These are phyloP conservation scores for Stenichneumon culpator DNA, from an alignment of 2,888 invertebrate genomes.

Conservation along the genomic window DNA sequence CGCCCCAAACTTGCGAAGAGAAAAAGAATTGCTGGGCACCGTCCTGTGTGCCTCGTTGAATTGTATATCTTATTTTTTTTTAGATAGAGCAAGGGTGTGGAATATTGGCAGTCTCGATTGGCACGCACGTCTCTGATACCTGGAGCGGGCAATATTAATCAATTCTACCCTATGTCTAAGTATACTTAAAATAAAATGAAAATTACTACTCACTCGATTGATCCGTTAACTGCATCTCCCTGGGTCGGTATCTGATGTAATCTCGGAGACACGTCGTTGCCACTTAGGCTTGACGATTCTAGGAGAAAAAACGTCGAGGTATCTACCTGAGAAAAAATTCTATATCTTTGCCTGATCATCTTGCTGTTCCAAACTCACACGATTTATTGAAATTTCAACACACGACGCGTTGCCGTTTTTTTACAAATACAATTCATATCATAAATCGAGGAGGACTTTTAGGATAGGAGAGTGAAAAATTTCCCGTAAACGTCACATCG, in stretches of 20 bases:
- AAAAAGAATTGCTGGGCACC: conserved; percentile 5
- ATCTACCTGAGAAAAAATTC: not conserved
- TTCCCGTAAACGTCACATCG: conserved; percentile 13
- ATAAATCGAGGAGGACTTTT: conserved; percentile 15
- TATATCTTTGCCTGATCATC: conserved; percentile 8
- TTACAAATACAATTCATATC: not conserved
- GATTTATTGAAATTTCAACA: not conserved
- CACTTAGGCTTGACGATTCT: not conserved
- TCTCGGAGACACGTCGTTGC: conserved; percentile 15
- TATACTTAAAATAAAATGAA: too few relatives aligned
- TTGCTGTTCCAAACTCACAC: not conserved
- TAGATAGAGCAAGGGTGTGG: too few relatives aligned
- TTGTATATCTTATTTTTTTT: not conserved
- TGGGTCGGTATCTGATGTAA: conserved; percentile 18
- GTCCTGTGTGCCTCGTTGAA: not conserved
- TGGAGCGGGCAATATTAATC: too few relatives aligned
- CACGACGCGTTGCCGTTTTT: conserved; percentile 7
- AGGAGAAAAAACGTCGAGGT: not conserved
- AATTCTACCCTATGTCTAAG: too few relatives aligned
- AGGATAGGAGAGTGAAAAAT: not conserved
- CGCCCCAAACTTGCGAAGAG: not conserved
- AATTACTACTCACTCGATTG: too few relatives aligned
- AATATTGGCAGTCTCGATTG: too few relatives aligned
- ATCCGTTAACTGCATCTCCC: not conserved
- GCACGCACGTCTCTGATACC: too few relatives aligned